These are phyloP conservation scores for Petrocephalus schoutedeni DNA, from an alignment of 2,797 vertebrate genomes.

Conservation along the genomic window DNA sequence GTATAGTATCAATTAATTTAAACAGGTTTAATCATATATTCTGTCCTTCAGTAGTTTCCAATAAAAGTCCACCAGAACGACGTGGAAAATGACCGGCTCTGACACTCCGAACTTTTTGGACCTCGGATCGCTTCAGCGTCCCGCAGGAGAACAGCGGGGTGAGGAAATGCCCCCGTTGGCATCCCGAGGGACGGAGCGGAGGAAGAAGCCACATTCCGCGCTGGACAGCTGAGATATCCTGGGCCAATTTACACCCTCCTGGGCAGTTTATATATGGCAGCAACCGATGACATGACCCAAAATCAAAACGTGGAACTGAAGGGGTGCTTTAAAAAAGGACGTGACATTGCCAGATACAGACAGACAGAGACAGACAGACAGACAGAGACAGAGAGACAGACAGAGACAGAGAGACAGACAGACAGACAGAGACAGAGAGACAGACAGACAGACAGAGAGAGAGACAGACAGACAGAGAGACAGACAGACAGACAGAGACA, in stretches of 20 bases:
- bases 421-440: no score
- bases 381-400: background rate
- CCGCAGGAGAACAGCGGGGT: background rate
- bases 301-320: background rate
- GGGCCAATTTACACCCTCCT: background rate
- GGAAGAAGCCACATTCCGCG: background rate
- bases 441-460: no score
- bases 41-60: background rate
- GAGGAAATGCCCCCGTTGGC: background rate
- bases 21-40: background rate
- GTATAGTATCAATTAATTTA: constrained; percentile 5
- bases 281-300: background rate
- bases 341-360: background rate
- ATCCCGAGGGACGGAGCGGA: background rate
- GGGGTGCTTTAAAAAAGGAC: background rate
- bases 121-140: background rate
- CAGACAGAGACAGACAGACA: background rate
- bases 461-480: no score
- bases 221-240: background rate
- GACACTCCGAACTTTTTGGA: background rate
- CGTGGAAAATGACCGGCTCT: background rate
- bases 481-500: no score
- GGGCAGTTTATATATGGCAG: background rate
- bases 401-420: no score
- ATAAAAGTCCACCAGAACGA: background rate